phyloP scores from a whole-genome alignment of 2,113 vertebrate species.

The Semicossyphus pulcher region DNA sequence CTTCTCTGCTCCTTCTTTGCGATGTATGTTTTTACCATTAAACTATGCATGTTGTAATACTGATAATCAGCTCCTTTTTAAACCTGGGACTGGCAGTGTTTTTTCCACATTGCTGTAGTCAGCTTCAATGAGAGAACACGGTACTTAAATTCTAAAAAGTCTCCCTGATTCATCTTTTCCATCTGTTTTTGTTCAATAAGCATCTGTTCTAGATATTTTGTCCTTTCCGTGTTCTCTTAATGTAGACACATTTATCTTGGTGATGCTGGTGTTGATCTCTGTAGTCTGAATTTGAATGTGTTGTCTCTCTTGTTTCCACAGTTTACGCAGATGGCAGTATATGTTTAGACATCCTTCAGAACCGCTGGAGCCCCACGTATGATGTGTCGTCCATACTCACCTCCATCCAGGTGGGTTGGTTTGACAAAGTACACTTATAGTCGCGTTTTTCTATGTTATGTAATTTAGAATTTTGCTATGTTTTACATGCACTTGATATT shows the following conservation, averaged over 20 bases:
- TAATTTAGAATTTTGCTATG: too few species aligned
- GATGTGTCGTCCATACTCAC: constrained; percentile 99
- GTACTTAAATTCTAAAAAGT: too few species aligned
- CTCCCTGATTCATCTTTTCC: too few species aligned
- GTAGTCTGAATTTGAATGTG: background rate
- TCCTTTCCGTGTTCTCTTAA: background rate
- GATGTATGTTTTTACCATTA: too few species aligned
- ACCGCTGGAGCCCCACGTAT: constrained; percentile 98
- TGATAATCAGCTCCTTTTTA: too few species aligned
- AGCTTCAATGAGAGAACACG: background rate
- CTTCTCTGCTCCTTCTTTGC: too few species aligned
- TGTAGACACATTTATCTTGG: background rate
- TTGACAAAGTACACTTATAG: background rate
- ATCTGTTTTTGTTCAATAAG: background rate
- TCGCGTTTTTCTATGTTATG: too few species aligned
- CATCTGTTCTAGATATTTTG: background rate
- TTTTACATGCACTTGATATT: too few species aligned
- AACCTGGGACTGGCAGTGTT: too few species aligned
- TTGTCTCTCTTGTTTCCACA: constrained; percentile 59
- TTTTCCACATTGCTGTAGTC: too few species aligned
- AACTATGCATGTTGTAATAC: too few species aligned
- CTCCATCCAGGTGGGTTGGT: constrained; percentile 93
- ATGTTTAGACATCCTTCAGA: constrained; percentile 99
- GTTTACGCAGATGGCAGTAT: constrained; percentile 99
- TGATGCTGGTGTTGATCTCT: background rate